phyloP scores from a whole-genome alignment of 2,888 invertebrate genomes.

The Trissoscelio sp. region DNA sequence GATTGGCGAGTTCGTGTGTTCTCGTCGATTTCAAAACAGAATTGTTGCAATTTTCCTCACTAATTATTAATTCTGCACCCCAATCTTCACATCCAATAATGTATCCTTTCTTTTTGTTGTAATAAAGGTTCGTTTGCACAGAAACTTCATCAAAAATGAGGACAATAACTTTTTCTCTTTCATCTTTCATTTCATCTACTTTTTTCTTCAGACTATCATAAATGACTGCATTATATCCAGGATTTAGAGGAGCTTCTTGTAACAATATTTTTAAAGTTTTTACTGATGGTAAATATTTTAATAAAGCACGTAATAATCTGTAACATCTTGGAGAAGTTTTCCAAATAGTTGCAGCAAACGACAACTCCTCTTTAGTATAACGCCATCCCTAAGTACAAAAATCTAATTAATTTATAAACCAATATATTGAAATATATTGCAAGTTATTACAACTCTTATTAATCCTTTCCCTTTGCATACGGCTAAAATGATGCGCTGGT shows the following conservation, averaged over 20 bases:
- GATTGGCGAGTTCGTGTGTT: slow-evolving; percentile 27
- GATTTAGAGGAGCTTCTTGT: slow-evolving; percentile 4
- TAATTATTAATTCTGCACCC: slow-evolving; percentile 8
- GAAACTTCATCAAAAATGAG: slow-evolving; percentile 22
- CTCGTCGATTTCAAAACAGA: slow-evolving; percentile 12
- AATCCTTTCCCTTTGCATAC: too few relatives aligned
- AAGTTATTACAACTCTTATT: too few relatives aligned
- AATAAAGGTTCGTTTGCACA: slow-evolving; percentile 17
- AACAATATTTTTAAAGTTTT: slow-evolving; percentile 9
- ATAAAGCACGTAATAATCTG: not conserved
- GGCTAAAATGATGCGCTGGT: too few relatives aligned
- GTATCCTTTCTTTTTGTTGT: slow-evolving; percentile 15
- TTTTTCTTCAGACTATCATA: slow-evolving; percentile 20
- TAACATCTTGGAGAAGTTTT: slow-evolving; percentile 1
- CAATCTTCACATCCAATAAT: slow-evolving; percentile 31
- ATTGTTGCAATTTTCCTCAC: too few relatives aligned
- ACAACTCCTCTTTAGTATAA: not conserved
- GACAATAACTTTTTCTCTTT: slow-evolving; percentile 10
- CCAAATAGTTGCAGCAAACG: not conserved
- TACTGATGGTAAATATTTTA: not conserved
- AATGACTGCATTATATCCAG: slow-evolving; percentile 25
- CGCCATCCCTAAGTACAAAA: not conserved
- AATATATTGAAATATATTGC: too few relatives aligned
- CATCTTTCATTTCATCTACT: not conserved
- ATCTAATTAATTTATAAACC: too few relatives aligned